Conservation (phyloP, 2,888 invertebrate genomes). For the Cinara cedri region DNA sequence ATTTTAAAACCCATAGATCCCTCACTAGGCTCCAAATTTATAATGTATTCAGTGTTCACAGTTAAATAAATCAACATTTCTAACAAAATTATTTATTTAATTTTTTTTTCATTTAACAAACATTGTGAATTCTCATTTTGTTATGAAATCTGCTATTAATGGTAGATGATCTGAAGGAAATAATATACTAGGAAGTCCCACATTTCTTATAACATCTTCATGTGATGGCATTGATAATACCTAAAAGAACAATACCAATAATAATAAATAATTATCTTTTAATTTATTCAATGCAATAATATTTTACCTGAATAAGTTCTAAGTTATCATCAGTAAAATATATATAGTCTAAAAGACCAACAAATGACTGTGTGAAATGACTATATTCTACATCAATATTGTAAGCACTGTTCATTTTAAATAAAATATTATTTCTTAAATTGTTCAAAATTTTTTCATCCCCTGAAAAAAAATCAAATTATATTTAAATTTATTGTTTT, state of each 20-base stretch:
- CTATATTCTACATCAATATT: neutral
- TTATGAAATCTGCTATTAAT: conserved; percentile 79
- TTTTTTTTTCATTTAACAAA: neutral
- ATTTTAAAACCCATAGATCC: too few relatives aligned
- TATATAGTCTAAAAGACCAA: conserved; percentile 39
- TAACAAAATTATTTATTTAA: too few relatives aligned
- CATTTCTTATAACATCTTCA: conserved; percentile 75
- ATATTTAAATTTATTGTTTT: neutral
- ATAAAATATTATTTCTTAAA: conserved; percentile 11
- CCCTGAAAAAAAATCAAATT: conserved; percentile 12
- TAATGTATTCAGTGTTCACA: too few relatives aligned
- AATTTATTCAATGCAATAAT: neutral
- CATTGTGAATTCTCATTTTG: conserved; percentile 61
- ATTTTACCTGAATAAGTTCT: conserved; percentile 45
- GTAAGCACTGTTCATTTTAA: conserved; percentile 25
- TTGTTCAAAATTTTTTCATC: neutral
- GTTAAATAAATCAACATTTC: too few relatives aligned
- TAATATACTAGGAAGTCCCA: conserved; percentile 84
- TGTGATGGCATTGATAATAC: conserved; percentile 81
- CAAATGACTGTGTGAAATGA: conserved; percentile 33
- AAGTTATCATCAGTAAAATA: conserved; percentile 38
- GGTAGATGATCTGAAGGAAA: conserved; percentile 96
- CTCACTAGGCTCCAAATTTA: too few relatives aligned
- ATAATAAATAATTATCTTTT: neutral
- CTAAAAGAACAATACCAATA: conserved; percentile 63